Percentiles rank a stretch among this genome's conserved stretches.
Evolutionary conservation across 2,113 vertebrate genomes (phyloP).

Genomic region (Forbesichthys papilliferus): DNA sequence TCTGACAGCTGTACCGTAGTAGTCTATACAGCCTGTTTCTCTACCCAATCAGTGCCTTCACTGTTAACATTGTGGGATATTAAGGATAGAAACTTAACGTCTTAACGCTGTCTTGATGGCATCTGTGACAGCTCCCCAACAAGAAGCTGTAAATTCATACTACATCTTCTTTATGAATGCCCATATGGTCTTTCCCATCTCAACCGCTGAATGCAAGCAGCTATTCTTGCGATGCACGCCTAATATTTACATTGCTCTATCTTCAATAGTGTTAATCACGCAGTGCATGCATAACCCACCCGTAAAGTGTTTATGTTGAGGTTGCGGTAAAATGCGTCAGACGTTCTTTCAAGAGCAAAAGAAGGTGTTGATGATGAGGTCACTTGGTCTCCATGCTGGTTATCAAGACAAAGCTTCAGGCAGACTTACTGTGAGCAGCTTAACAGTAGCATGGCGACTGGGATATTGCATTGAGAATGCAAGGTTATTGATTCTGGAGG

Average conservation of each 20-base stretch:
- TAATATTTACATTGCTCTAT: conserved; percentile 53
- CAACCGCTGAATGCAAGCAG: neutral
- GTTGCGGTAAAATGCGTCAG: neutral
- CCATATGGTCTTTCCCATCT: neutral
- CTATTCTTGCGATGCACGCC: neutral
- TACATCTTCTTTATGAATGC: neutral
- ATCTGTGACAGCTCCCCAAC: neutral
- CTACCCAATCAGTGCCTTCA: conserved; percentile 55
- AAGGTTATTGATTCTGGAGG: too few species aligned
- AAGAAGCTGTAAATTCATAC: neutral
- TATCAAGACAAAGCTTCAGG: too few species aligned
- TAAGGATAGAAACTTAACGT: conserved; percentile 12
- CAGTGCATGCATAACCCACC: conserved; percentile 1
- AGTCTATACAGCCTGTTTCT: neutral
- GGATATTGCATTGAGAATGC: too few species aligned
- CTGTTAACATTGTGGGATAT: conserved; percentile 26
- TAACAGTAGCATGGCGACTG: too few species aligned
- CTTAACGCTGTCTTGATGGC: neutral
- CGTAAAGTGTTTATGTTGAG: neutral
- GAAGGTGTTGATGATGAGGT: too few species aligned
- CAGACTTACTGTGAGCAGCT: too few species aligned
- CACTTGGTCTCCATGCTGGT: too few species aligned
- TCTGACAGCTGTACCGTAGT: too few species aligned
- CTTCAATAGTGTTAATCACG: neutral
- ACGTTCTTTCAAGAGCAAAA: too few species aligned